These are phyloP conservation scores for Macrophya alboannulata DNA, from an alignment of 2,888 invertebrate genomes.

Conservation along the genomic window DNA sequence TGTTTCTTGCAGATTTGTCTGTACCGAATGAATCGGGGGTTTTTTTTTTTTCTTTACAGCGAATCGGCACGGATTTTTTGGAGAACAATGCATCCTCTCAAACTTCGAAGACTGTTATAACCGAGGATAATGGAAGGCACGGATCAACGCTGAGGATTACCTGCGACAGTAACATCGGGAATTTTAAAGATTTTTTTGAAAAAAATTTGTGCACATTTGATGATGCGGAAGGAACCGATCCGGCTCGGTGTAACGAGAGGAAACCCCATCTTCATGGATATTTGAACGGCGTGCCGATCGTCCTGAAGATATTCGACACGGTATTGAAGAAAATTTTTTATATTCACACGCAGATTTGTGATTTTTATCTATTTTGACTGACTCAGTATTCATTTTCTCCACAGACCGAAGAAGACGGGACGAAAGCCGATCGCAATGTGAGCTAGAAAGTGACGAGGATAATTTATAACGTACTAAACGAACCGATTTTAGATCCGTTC, in stretches of 20 bases:
- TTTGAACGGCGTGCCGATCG: slow-evolving; percentile 65
- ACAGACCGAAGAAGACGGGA: neutral
- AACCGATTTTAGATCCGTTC: neutral
- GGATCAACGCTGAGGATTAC: slow-evolving; percentile 59
- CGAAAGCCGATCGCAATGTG: neutral
- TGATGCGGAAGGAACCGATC: slow-evolving; percentile 59
- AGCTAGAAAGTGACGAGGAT: slow-evolving; percentile 12
- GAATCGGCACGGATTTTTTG: neutral
- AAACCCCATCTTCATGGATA: slow-evolving; percentile 67
- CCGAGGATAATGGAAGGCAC: slow-evolving; percentile 62
- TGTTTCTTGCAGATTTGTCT: neutral
- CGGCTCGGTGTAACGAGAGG: slow-evolving; percentile 66
- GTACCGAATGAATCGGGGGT: neutral
- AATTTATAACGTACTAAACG: neutral
- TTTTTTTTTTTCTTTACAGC: neutral
- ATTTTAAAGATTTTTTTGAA: slow-evolving; percentile 65
- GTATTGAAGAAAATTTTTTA: slow-evolving; percentile 12
- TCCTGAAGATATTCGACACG: slow-evolving; percentile 59
- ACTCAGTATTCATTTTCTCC: neutral
- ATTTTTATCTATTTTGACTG: neutral
- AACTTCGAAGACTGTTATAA: slow-evolving; percentile 54
- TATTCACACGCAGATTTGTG: neutral
- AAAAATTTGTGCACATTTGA: slow-evolving; percentile 63
- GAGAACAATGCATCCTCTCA: slow-evolving; percentile 58
- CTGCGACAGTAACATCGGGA: slow-evolving; percentile 64